These are phyloP conservation scores for Lycocorax pyrrhopterus DNA, from an alignment of 2,113 vertebrate genomes.

Conservation along the genomic window DNA sequence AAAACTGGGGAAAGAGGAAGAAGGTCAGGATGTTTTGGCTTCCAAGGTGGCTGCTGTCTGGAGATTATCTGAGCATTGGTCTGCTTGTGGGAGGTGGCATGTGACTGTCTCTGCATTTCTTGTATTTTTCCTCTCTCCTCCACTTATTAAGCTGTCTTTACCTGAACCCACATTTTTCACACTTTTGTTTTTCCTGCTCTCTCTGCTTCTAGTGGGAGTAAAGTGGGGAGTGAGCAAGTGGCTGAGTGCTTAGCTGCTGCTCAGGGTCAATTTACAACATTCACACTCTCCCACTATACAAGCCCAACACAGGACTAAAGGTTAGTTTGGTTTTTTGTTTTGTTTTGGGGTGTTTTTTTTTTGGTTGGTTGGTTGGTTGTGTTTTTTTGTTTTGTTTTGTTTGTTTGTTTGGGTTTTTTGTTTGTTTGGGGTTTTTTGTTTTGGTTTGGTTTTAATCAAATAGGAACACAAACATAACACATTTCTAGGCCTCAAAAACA, in stretches of 20 bases:
- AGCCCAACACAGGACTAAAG: neutral
- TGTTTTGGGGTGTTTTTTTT: too few relatives aligned
- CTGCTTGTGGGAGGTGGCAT: neutral
- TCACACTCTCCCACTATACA: neutral
- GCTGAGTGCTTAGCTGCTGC: neutral
- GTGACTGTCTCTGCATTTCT: neutral
- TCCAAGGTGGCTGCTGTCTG: neutral
- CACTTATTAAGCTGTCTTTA: neutral
- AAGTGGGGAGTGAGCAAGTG: neutral
- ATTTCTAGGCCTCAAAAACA: neutral
- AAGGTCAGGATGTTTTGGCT: neutral
- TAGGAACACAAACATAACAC: neutral
- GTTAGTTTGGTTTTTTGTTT: too few relatives aligned
- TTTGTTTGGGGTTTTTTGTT: too few relatives aligned
- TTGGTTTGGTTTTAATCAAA: neutral
- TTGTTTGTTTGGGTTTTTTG: too few relatives aligned
- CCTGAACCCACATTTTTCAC: neutral
- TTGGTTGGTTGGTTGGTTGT: too few relatives aligned
- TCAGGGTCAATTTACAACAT: neutral
- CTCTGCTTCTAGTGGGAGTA: neutral
- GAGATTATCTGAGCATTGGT: neutral
- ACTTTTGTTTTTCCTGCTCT: neutral
- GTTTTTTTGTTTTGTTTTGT: neutral
- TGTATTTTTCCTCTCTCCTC: neutral
- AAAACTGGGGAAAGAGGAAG: neutral